Base-by-base conservation (phyloP, 2,888 invertebrate genomes). In the Stratiomys singularior region DNA sequence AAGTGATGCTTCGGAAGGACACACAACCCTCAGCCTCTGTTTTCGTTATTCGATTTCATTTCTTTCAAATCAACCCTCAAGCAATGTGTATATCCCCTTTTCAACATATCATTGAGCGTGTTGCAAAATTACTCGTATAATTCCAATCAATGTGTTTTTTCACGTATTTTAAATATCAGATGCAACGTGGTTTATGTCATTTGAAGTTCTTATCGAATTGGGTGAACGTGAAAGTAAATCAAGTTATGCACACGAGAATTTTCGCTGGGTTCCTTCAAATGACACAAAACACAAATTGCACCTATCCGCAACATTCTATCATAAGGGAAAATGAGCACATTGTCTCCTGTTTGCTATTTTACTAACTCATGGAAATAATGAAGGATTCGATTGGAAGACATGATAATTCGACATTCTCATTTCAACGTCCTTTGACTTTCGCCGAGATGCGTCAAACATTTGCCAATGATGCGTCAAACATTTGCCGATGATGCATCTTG, bases 1-100 rank as follows among this genome's bases (percentile, higher is more conserved):
- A 72, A 52, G 44, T 74, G 25, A 58, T 66, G 63, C 78, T 76
- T 76, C 76, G 67, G 60, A 76, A 76, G 74, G 44, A 76, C 58
- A 76, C 56, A 71, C 30, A 28, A 76, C 60, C 74, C 60, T 9
- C 37, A 58, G 74, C 44, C 52, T 56, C 27, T 72, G 63, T 67
- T 37, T 67, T 44, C 56, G 76, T 67, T 67, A 63, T 63, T 63
- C 44, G 23, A 47, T 66, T 76, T 28, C 5, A 66, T 76, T 76
- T 47, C 21, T 30, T 25, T 21, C 37, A 56, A 64, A 58, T 21
- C n/a, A 30, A 69, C 7, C 15, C 25, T 47, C 21, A 47, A 47
- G 30, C 46, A 69, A 47, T 69, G 69, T 69, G 47, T 69, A 15
- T 69, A 27, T 28, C n/a, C 27, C 28, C 15, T n/a, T 64, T 28